Evolutionary conservation across 2,888 invertebrate genomes (phyloP).

Genomic region (Sialis lutaria): DNA sequence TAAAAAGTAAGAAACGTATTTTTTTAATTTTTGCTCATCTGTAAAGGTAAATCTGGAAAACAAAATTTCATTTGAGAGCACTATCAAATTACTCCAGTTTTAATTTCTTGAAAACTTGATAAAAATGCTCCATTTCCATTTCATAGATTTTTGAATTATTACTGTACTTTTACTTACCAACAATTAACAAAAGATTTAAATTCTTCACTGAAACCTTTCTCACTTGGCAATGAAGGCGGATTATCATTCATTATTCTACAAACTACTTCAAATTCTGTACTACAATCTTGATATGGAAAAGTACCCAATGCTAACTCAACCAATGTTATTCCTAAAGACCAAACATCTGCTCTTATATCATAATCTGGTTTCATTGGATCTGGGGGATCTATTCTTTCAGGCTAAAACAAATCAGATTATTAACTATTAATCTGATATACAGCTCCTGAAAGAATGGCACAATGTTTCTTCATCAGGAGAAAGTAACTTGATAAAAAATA

Average conservation of each 20-base stretch:
- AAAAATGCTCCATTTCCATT: background rate
- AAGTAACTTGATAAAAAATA: too few relatives aligned
- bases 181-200: constrained; percentile 82
- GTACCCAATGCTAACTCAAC: constrained; percentile 94
- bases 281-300: constrained; percentile 88
- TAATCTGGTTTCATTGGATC: constrained; percentile 88
- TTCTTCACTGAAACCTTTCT: constrained; percentile 61
- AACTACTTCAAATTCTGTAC: constrained; percentile 94
- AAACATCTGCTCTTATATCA: constrained; percentile 97
- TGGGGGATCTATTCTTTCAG: constrained; percentile 90
- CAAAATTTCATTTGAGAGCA: background rate
- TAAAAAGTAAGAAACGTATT: background rate
- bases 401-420: constrained; percentile 34
- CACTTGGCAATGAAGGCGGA: constrained; percentile 67
- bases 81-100: background rate
- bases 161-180: constrained; percentile 42
- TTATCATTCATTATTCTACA: constrained; percentile 77
- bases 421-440: too few relatives aligned
- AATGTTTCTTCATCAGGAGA: too few relatives aligned
- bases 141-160: background rate
- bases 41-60: too few relatives aligned
- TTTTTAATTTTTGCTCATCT: background rate
- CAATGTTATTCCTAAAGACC: constrained; percentile 93
- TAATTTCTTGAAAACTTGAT: background rate
- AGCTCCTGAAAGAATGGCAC: too few relatives aligned